Conservation (phyloP, 2,888 invertebrate genomes). For the Tenthredo scrophulariae region DNA sequence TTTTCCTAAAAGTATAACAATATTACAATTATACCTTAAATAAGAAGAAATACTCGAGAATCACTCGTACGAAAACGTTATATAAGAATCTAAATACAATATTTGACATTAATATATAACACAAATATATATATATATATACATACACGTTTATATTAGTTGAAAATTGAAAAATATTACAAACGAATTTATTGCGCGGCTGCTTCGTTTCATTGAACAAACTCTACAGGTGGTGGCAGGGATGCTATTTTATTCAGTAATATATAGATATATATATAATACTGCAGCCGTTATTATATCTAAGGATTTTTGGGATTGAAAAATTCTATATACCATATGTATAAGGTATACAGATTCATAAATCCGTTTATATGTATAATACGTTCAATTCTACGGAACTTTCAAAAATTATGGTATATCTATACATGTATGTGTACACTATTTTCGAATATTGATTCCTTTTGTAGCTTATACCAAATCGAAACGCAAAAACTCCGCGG, state of each 20-base stretch:
- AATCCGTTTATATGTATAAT: too few species aligned
- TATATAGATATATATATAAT: background rate
- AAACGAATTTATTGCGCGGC: background rate
- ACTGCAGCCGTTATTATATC: background rate
- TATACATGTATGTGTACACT: background rate
- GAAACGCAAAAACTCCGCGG: background rate
- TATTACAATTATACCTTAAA: background rate
- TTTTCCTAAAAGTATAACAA: background rate
- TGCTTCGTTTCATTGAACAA: conserved; percentile 4
- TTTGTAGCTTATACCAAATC: background rate
- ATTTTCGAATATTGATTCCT: background rate
- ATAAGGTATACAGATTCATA: background rate
- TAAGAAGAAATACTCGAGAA: background rate
- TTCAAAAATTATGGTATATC: too few species aligned
- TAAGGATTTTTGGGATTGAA: background rate
- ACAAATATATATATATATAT: background rate
- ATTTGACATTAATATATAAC: background rate
- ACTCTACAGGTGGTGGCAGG: background rate
- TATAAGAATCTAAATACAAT: background rate
- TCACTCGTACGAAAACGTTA: background rate
- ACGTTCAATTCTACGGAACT: too few species aligned
- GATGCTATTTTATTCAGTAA: background rate
- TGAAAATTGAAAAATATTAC: background rate
- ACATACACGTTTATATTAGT: background rate
- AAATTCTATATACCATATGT: background rate